These are phyloP conservation scores for Ammodramus savannarum DNA, from an alignment of 2,113 vertebrate species.

Conservation along the genomic window DNA sequence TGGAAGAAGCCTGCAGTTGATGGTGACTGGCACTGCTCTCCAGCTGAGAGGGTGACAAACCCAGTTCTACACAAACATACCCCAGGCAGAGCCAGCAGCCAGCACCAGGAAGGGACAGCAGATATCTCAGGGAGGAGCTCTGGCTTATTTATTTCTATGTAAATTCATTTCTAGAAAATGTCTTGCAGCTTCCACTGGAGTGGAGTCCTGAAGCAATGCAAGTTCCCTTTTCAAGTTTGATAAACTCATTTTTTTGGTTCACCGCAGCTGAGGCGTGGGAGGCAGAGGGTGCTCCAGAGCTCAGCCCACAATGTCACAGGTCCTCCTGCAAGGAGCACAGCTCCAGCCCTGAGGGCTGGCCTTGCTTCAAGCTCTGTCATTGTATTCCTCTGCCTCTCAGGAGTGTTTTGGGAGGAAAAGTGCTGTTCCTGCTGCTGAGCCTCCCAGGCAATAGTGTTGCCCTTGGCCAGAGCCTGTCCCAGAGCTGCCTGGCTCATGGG, in stretches of 20 bases:
- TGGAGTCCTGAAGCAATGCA: neutral
- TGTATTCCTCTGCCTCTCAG: neutral
- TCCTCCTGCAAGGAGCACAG: neutral
- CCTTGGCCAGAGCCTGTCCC: neutral
- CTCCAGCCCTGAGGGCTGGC: too few species aligned
- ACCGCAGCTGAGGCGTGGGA: neutral
- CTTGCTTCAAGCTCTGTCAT: too few species aligned
- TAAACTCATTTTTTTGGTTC: neutral
- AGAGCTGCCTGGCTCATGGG: rapidly evolving
- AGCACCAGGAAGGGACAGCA: neutral
- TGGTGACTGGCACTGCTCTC: neutral
- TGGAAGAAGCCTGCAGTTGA: neutral
- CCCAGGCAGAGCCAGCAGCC: rapidly evolving
- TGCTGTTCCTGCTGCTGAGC: neutral
- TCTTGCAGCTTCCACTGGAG: neutral
- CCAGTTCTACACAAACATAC: neutral
- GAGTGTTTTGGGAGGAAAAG: neutral
- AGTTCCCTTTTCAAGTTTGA: neutral
- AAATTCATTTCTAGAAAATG: neutral
- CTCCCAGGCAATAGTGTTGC: neutral
- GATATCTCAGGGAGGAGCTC: neutral
- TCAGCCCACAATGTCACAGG: rapidly evolving
- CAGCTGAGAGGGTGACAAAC: neutral
- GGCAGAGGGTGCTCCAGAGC: neutral
- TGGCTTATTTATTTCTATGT: neutral